Evolutionary conservation across 2,113 vertebrate species (phyloP).

Genomic region (Prionailurus bengalensis): DNA sequence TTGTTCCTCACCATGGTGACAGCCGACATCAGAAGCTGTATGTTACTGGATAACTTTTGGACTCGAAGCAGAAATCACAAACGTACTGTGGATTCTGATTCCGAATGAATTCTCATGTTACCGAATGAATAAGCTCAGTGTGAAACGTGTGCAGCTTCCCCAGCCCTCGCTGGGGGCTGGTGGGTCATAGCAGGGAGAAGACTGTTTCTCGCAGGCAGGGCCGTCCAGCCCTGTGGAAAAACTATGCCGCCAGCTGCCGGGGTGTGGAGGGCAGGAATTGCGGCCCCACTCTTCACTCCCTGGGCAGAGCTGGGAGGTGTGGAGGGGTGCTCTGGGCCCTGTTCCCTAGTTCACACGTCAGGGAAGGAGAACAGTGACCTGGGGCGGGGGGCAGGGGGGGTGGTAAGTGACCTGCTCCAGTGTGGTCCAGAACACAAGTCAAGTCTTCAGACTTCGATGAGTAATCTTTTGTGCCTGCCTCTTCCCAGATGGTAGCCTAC

Average conservation of each 20-base stretch:
- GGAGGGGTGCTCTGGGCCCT: background rate
- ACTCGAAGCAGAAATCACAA: slow-evolving; percentile 34
- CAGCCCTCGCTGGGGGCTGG: background rate
- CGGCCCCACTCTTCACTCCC: accelerated
- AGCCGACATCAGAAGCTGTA: slow-evolving; percentile 60
- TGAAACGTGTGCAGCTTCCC: background rate
- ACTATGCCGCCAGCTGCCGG: background rate
- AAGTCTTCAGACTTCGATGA: background rate
- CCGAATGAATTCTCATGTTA: slow-evolving; percentile 13
- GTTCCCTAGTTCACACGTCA: background rate
- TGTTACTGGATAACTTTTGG: slow-evolving; percentile 61
- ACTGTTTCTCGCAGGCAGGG: background rate
- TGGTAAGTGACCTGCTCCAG: accelerated
- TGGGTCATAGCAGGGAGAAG: background rate
- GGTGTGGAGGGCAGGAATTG: accelerated
- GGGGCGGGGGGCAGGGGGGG: background rate
- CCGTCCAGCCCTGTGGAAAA: background rate
- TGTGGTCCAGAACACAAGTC: background rate
- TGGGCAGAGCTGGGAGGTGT: background rate
- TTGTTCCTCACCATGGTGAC: slow-evolving; percentile 59
- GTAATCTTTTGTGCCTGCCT: background rate
- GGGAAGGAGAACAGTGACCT: background rate
- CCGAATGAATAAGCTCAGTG: background rate
- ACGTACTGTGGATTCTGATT: background rate
- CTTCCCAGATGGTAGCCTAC: background rate